Conservation (phyloP, 1,140 invertebrate species). For the Heliothis virescens region DNA sequence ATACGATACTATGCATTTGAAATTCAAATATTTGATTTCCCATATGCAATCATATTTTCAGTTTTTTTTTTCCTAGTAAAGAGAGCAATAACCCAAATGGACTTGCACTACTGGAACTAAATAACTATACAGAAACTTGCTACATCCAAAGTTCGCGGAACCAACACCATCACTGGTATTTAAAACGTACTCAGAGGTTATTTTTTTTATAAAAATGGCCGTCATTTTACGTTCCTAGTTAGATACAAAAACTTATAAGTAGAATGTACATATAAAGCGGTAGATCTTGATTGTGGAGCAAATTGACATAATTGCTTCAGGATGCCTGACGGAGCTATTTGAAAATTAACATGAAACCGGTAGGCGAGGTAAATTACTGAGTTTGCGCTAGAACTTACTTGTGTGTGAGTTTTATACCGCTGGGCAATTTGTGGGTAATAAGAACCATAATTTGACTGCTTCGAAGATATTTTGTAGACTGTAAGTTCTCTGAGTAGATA, state of each 20-base stretch:
- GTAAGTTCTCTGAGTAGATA: too few species aligned
- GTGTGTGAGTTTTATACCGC: slow-evolving; percentile 12
- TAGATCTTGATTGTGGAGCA: slow-evolving; percentile 33
- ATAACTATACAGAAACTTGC: not conserved
- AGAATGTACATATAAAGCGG: slow-evolving; percentile 36
- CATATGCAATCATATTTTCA: not conserved
- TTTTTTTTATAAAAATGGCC: not conserved
- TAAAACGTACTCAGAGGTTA: not conserved
- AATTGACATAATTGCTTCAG: slow-evolving; percentile 32
- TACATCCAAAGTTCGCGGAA: slow-evolving; percentile 1
- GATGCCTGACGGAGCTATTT: slow-evolving; percentile 19
- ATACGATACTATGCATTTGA: too few species aligned
- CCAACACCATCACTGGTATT: not conserved
- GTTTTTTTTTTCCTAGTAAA: too few species aligned
- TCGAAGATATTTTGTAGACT: too few species aligned
- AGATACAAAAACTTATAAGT: slow-evolving; percentile 26
- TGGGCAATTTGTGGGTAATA: not conserved
- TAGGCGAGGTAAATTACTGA: slow-evolving; percentile 25
- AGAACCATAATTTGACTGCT: not conserved
- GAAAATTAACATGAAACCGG: slow-evolving; percentile 35
- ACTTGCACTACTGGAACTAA: not conserved
- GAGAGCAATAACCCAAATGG: not conserved
- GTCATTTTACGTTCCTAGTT: slow-evolving; percentile 1
- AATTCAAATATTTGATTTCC: not conserved
- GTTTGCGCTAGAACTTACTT: slow-evolving; percentile 19